Evolutionary conservation across 37 sponge, comb jelly and placozoan genomes (phyloP), one percentile per base, ranked within the genome.

Genomic region (Cladorhizidae sp.): DNA sequence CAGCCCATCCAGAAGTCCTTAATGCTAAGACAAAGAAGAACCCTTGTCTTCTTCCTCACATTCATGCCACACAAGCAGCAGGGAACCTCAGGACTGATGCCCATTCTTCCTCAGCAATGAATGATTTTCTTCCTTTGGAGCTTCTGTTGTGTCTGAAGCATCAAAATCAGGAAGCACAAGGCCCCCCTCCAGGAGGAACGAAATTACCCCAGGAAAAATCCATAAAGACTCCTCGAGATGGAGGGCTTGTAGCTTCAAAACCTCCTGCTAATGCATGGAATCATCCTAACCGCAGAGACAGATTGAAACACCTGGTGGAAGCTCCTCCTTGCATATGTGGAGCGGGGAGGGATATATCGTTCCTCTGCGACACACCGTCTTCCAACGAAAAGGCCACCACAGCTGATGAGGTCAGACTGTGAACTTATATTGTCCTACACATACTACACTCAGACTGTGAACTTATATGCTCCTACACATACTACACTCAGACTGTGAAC

Each of bases 321-420:
- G 59, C 91, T 55, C 80, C 96, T 18, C 95, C 94, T 0, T 96
- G 99, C 75, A 57, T 91, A 2, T 96, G 96, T 85, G 99, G 99
- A 3, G 95, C 99, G 67, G 99, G 99, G 63, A 96, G 76, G 89
- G 96, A 95, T 57, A 89, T 95, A 25, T 95, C 96, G 0, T 95
- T 95, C 67, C 85, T 95, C 18, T 91, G 89, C 76, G 96, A 95
- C 63, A 79, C 49, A 45, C 8, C 57, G 62, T 6, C 57, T 42
- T 23, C 72, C 3, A 69, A 57, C 36, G 63, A 59, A 29, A 57
- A 49, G 36, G 8, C 17, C 29, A 50, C 6, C 20, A 1, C 3
- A 29, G 11, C 57, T 38, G 18, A 29, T 15, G n/a, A 38, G 25
- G 40, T 21, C 26, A 38, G 42, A 65, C 63, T 18, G 38, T 1